phyloP scores from a whole-genome alignment of 2,113 vertebrate genomes.

The Cynocephalus volans region DNA sequence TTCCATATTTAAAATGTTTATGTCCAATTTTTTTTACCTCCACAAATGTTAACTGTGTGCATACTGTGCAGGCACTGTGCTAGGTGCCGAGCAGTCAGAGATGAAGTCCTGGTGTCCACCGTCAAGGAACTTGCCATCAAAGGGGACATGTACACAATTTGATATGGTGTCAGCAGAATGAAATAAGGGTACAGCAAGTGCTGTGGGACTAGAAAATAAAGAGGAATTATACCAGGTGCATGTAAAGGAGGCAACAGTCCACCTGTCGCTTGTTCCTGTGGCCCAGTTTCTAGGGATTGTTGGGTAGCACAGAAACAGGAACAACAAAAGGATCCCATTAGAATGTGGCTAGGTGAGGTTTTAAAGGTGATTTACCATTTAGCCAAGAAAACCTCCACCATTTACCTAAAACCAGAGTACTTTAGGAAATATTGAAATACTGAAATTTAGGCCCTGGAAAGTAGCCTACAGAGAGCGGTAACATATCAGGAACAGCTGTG shows the following conservation, averaged over 20 bases:
- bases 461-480: background rate
- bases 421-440: no score
- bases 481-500: no score
- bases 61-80: background rate
- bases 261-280: accelerated
- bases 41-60: no score
- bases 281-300: background rate
- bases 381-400: background rate
- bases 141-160: background rate
- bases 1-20: background rate
- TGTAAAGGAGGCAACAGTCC: background rate
- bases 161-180: background rate
- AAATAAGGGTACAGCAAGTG: background rate
- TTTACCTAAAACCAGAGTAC: background rate
- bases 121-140: background rate
- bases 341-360: background rate
- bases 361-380: background rate
- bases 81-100: background rate
- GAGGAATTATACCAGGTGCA: background rate
- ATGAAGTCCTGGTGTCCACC: background rate
- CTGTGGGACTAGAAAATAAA: background rate
- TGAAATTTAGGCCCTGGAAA: background rate
- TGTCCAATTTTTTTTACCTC: background rate
- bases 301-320: background rate
- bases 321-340: background rate